Base-by-base conservation (phyloP, 2,888 invertebrate species). In the Tillus elongatus region DNA sequence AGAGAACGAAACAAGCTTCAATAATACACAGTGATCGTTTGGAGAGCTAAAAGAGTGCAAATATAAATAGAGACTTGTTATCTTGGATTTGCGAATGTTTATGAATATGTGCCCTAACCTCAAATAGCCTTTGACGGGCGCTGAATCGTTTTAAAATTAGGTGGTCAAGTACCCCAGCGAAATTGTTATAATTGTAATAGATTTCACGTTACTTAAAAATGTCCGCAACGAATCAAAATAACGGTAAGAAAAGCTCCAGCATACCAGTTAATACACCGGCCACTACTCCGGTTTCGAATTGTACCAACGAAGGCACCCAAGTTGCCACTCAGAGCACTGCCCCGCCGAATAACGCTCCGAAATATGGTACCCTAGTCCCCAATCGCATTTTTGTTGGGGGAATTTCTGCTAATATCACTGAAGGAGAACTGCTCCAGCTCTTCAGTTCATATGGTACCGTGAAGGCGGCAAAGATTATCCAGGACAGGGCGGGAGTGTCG, bases 341-440 rank as follows among this genome's bases (percentile, higher is more conserved):
- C 24, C 64, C 66, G 27, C 63, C 60, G 3, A 59, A 58, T 37
- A 69, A 68, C 53, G 70, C 69, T 27, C 71, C 71, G 2, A 72
- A 71, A 55, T 71, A 68, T 56, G 76, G 68, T 64, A 92, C 91
- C 16, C 73, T 92, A 43, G 89, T 95, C 54, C 93, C 93, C 41
- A 93, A 93, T 66, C 73, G 95, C 54, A 88, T 96, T 57, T 96
- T 96, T 67, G 95, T 96, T 35, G 95, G 96, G 39, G 96, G 95
- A 13, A 93, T 96, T 57, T 86, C 92, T 38, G 78, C 89, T 54
- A 89, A 85, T 57, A 93, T 93, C 30, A 90, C 91, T 33, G 95
- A 93, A 68, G 81, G 82, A 36, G 95, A 95, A 60, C 69, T 96
- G 47, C 82, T 87, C 68, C 83, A 87, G 62, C 80, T 93, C 46